Evolutionary conservation across 2,797 vertebrate species (phyloP).

Genomic region (Chrysocyon brachyurus): DNA sequence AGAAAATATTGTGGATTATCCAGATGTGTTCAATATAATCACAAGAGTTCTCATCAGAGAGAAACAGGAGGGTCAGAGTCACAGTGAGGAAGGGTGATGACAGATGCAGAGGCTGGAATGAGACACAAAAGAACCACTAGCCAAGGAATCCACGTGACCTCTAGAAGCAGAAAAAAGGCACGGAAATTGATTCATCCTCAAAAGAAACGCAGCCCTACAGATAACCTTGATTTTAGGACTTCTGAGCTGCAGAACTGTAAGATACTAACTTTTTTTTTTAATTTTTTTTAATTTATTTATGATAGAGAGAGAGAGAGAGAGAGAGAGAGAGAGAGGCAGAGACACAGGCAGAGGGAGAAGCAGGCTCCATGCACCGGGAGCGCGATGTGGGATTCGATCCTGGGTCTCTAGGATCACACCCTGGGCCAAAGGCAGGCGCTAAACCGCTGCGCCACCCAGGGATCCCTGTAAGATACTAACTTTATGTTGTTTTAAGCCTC

Average conservation of each 20-base stretch:
- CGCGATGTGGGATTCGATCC: too few species aligned
- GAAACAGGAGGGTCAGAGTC: not conserved
- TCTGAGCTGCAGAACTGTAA: not conserved
- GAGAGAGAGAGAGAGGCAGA: too few species aligned
- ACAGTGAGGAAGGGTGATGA: not conserved
- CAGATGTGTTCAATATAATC: not conserved
- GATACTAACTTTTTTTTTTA: not conserved
- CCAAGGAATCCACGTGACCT: not conserved
- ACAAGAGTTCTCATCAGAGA: not conserved
- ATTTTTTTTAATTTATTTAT: too few species aligned
- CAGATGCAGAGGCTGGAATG: not conserved
- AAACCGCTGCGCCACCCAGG: too few species aligned
- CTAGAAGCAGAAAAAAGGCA: not conserved
- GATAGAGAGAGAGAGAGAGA: too few species aligned
- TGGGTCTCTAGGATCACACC: too few species aligned
- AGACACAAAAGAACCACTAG: not conserved
- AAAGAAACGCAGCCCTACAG: not conserved
- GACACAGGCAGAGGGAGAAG: too few species aligned
- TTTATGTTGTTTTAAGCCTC: not conserved
- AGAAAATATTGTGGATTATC: not conserved
- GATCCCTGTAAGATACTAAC: not conserved
- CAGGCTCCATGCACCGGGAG: too few species aligned
- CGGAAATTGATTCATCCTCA: not conserved
- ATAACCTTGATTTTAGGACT: not conserved
- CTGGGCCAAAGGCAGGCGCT: too few species aligned